Evolutionary conservation across 1,140 invertebrate genomes (phyloP), one percentile per base, ranked within the genome.

Genomic region (Metopolophium dirhodum): DNA sequence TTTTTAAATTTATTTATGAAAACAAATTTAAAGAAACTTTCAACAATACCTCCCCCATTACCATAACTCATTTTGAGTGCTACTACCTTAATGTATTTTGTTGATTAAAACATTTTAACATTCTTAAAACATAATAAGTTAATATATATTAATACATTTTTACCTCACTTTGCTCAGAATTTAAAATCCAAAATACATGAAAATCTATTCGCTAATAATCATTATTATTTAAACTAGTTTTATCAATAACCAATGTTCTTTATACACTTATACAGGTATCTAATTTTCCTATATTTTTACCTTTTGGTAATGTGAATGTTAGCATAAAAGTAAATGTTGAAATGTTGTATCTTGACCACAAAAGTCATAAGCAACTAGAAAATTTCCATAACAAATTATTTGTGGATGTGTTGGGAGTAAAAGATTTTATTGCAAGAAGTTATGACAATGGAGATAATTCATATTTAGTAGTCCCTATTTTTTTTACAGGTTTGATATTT

Each of bases 251-350:
- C 14, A 47, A 18, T 86, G 30, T 47, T 86, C 41, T 45, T 26
- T 47, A 30, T 47, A 30, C 94, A 47, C 93, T 93, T 83, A 94
- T 95, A 54, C 94, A 97, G 96, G 95, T 97, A 45, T 97, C 97
- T 90, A 95, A 96, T 86, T 99, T 99, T 96, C 98, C 98, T 0
- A 96, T 99, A 91, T 99, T 97, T 95, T 97, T 98, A 87, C 96
- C 97, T 37, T 96, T 97, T 37, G 99, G 99, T 1, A 96, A 98
- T 95, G 96, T 99, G 6, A 95, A 95, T 87, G 97, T 98, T 30
- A 94, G 95, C 30, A 94, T 98, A 18, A 95, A 95, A 94, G 94
- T 96, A 51, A 96, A 97, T 94, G 94, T 96, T 45, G 94, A 94
- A 9, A 95, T 94, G n/a, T 93, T 97, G 7, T 90, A 49, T 1